Evolutionary conservation across 2,113 vertebrate genomes (phyloP).

Genomic region (Taxidea taxus): DNA sequence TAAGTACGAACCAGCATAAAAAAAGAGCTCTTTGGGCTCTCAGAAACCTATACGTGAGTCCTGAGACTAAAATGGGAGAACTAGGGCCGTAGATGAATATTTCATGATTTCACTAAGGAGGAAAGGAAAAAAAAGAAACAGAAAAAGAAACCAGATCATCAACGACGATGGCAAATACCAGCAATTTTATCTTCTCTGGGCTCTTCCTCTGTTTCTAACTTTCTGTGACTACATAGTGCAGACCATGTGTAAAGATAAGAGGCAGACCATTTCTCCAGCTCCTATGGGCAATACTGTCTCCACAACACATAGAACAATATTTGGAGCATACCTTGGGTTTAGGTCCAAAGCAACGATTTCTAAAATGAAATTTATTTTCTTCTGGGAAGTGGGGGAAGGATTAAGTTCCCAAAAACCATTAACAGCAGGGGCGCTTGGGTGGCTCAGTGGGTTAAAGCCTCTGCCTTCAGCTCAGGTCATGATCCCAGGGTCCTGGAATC

Average conservation of each 20-base stretch:
- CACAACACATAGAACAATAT: not conserved
- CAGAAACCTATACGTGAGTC: not conserved
- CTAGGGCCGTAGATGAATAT: accelerated
- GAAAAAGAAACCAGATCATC: not conserved
- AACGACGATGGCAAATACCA: not conserved
- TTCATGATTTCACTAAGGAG: not conserved
- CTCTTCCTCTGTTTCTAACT: not conserved
- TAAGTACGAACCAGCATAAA: not conserved
- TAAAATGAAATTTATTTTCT: slow-evolving; percentile 5
- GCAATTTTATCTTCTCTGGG: not conserved
- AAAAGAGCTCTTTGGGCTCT: not conserved
- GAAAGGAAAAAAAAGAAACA: not conserved
- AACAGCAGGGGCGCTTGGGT: too few species aligned
- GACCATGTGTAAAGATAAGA: not conserved
- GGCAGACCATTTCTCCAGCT: not conserved
- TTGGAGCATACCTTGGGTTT: not conserved
- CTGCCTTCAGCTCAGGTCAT: too few species aligned
- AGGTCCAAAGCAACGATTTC: not conserved
- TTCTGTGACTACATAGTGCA: not conserved
- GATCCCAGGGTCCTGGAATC: too few species aligned
- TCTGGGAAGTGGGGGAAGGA: not conserved
- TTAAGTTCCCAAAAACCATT: not conserved
- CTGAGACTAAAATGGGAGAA: not conserved
- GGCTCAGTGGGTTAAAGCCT: too few species aligned
- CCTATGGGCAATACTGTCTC: not conserved